Percentiles rank a stretch among this genome's conserved stretches.
Evolutionary conservation across 2,113 vertebrate genomes (phyloP).

Genomic region (Podilymbus podiceps): DNA sequence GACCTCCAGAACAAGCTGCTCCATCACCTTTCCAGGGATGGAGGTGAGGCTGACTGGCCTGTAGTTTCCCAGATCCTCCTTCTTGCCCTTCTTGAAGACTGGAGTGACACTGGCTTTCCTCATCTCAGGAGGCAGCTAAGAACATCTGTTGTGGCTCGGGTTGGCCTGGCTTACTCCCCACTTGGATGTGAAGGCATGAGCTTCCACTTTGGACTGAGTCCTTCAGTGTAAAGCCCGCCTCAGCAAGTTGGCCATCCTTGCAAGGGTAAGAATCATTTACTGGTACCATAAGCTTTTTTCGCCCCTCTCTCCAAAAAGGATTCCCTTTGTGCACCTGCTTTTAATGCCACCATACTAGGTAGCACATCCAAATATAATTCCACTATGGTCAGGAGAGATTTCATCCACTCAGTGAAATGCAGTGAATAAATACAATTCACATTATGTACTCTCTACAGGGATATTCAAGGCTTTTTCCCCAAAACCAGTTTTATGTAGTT

Average conservation of each 20-base stretch:
- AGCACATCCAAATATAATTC: background rate
- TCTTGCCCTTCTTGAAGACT: too few relatives aligned
- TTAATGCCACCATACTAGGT: background rate
- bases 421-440: background rate
- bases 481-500: background rate
- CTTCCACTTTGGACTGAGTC: too few relatives aligned
- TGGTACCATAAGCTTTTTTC: background rate
- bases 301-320: background rate
- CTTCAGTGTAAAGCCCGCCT: too few relatives aligned
- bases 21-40: too few relatives aligned
- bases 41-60: too few relatives aligned
- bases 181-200: too few relatives aligned
- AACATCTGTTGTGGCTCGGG: too few relatives aligned
- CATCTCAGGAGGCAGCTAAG: too few relatives aligned
- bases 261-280: background rate
- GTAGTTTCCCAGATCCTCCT: too few relatives aligned
- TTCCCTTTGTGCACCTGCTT: constrained; percentile 24
- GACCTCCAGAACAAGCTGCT: too few relatives aligned
- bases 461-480: background rate
- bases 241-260: background rate
- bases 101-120: too few relatives aligned
- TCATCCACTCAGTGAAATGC: background rate
- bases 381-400: background rate
- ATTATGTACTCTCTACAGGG: background rate
- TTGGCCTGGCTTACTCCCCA: too few relatives aligned